phyloP scores from a whole-genome alignment of 2,797 vertebrate genomes.

The Agapornis canus region DNA sequence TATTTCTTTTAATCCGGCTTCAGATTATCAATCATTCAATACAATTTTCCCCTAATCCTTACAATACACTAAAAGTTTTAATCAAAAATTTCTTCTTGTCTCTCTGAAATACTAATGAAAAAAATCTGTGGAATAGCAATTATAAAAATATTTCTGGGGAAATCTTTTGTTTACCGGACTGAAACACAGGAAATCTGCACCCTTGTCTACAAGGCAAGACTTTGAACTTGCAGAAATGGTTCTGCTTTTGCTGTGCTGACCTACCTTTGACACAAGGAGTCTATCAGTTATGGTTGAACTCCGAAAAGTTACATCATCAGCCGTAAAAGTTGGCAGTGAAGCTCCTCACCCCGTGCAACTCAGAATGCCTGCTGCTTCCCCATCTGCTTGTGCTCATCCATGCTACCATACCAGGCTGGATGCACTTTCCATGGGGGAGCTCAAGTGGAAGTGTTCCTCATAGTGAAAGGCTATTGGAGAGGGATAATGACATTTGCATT shows the following conservation, averaged over 20 bases:
- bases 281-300: neutral
- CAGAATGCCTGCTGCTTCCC: neutral
- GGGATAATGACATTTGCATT: neutral
- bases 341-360: neutral
- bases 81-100: neutral
- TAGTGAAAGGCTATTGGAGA: rapidly evolving
- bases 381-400: neutral
- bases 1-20: neutral
- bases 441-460: neutral
- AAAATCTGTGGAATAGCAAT: neutral
- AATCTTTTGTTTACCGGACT: neutral
- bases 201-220: neutral
- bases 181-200: neutral
- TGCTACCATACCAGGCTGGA: neutral
- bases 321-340: neutral
- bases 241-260: neutral
- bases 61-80: neutral
- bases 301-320: neutral
- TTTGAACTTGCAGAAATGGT: neutral
- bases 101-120: neutral
- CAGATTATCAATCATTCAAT: neutral
- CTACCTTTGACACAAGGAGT: neutral
- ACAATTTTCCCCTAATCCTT: neutral
- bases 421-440: neutral
- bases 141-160: neutral